Evolutionary conservation across 2,113 vertebrate species (phyloP), one percentile per base, ranked within the genome.

Genomic region (Pycnonotus jocosus): DNA sequence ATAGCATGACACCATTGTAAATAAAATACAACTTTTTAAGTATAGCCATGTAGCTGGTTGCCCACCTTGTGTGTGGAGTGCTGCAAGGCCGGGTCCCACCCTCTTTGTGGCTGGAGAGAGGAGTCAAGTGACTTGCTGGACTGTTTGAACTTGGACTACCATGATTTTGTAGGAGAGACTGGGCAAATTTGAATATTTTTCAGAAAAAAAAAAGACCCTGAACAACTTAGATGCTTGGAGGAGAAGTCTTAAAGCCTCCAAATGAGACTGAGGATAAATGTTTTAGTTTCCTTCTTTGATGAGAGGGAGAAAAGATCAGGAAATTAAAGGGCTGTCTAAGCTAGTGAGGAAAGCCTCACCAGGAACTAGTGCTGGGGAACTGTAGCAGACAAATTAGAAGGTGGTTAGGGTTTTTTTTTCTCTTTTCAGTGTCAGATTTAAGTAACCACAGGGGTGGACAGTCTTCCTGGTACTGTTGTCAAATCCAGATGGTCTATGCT

Each of bases 81-180:
- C 64, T 65, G 23, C 0, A 1, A 23, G 42, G n/a, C 40, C 33
- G 11, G 28, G 40, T 50, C 6, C 40, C 5, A 4, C 10, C 3
- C 12, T 0, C 2, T 54, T 37, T 27, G 31, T 4, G 25, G 16
- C 25, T 1, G 22, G 22, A 25, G 6, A 66, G 21, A 22, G 23
- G 30, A 68, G 33, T 7, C 1, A 6, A 22, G 11, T 66, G 38
- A 9, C 28, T 31, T 66, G 28, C 38, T 81, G 53, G 33, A 15
- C 27, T 90, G 20, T 57, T n/a, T 57, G 31, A 11, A 22, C 4
- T 62, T 10, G 27, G 17, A 45, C 62, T 68, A 13, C 45, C 3
- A 0, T 21, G 42, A 20, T 50, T 70, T 47, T 62, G 9, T 70
- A 27, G 57, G 25, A 74, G 6, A 12, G 18, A 19, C 48, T 57